Evolutionary conservation across 2,888 invertebrate species (phyloP).

Genomic region (Peribatodes rhomboidaria): DNA sequence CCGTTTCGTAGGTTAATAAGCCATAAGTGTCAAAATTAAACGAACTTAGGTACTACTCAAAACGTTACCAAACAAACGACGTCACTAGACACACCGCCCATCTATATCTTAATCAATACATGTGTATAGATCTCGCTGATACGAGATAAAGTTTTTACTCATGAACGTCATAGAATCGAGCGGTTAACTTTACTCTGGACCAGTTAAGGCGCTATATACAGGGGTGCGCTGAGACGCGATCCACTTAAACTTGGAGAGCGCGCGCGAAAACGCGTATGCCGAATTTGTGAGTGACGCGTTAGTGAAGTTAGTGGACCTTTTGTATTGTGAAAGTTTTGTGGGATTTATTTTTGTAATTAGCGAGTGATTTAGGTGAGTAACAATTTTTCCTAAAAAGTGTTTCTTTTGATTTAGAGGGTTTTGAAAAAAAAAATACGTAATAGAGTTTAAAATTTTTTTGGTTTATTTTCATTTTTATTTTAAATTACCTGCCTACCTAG

Average conservation of each 20-base stretch:
- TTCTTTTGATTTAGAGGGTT: too few species aligned
- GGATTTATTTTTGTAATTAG: slow-evolving; percentile 1
- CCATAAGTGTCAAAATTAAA: too few species aligned
- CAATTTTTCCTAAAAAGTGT: neutral
- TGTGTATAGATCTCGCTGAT: neutral
- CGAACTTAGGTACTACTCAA: too few species aligned
- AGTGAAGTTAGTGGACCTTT: slow-evolving; percentile 33
- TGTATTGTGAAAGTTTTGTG: slow-evolving; percentile 2
- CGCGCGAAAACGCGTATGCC: slow-evolving; percentile 25
- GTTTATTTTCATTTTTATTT: too few species aligned
- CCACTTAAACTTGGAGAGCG: slow-evolving; percentile 33
- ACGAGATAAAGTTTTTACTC: slow-evolving; percentile 20
- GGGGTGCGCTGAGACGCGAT: slow-evolving; percentile 2
- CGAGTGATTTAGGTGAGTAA: slow-evolving; percentile 3
- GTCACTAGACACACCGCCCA: neutral
- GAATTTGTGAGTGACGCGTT: slow-evolving; percentile 11
- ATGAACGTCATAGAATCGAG: slow-evolving; percentile 25
- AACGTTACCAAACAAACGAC: too few species aligned
- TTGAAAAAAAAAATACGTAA: too few species aligned
- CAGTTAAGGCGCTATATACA: slow-evolving; percentile 30
- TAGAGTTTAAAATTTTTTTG: too few species aligned
- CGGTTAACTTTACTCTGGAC: slow-evolving; percentile 20
- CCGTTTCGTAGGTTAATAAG: too few species aligned
- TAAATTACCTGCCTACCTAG: too few species aligned
- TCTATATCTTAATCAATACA: neutral